A percentile compares a stretch with the other conserved stretches of the same genome.
Conservation (phyloP, 2,113 vertebrate genomes). For the Sula dactylatra region DNA sequence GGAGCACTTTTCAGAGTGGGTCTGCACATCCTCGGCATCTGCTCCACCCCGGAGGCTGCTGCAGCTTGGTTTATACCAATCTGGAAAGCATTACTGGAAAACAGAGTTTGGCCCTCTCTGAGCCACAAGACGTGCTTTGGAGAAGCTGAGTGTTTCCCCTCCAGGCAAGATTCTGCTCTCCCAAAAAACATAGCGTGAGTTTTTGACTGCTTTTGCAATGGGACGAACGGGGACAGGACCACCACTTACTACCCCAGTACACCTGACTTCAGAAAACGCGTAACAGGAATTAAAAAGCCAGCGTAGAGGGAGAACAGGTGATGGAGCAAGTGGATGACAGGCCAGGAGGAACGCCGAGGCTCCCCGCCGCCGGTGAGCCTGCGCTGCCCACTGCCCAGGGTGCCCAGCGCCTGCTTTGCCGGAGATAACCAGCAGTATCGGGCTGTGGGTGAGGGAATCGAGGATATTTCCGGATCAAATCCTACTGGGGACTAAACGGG, state of each 20-base stretch:
- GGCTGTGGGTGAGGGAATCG: neutral
- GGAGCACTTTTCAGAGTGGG: neutral
- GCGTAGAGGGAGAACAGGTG: fast-evolving
- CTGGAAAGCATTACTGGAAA: neutral
- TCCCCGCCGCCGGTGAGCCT: neutral
- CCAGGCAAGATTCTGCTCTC: neutral
- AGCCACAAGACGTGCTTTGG: neutral
- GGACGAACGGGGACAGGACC: neutral
- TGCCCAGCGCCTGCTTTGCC: neutral
- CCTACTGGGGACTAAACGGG: neutral
- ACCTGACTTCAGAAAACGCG: fast-evolving
- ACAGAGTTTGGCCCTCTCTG: neutral
- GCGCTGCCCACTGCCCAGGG: neutral
- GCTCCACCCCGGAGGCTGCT: neutral
- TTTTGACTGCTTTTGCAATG: neutral
- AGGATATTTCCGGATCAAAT: neutral
- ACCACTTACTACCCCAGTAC: neutral
- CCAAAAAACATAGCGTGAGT: neutral
- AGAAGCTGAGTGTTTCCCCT: neutral
- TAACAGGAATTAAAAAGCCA: neutral
- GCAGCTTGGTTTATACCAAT: neutral
- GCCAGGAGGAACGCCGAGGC: neutral
- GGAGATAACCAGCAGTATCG: neutral
- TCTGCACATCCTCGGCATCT: neutral
- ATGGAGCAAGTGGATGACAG: neutral